Evolutionary conservation across 2,888 invertebrate genomes (phyloP), one percentile per base, ranked within the genome.

Genomic region (Lasius platythorax): DNA sequence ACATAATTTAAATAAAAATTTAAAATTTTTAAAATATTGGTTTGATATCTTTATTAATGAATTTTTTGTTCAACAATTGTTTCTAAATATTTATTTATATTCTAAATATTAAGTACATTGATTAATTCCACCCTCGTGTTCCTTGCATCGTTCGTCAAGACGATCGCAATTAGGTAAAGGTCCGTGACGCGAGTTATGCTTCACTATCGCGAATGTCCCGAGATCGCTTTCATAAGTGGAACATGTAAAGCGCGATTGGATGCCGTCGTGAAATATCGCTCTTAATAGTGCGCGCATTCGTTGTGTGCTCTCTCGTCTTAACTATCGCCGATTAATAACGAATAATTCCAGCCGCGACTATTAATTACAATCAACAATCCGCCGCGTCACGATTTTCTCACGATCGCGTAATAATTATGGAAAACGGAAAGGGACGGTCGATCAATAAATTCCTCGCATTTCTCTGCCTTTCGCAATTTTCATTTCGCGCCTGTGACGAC

Each of bases 371-470:
- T 79, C 58, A 70, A 79, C 61, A 70, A 61, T 23, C 23, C 9
- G 43, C 15, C 28, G 4, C 70, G 4, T 56, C 46, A 61, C 61
- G 46, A 72, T 81, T 81, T 81, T 81, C 79, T 81, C 72, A 81
- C 72, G 61, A 70, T 70, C 72, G 72, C 18, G 61, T 61, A 81
- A 79, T 78, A 58, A 78, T 68, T 18, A 18, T n/a, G 40, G 23
- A 5, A 67, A 78, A 56, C 33, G 40, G 70, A 23, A 68, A 28
- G 28, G 18, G 28, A 68, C 40, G 33, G 76, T 82, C 72, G 66
- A 61, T n/a, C 74, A 68, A 88, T 85, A 85, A 89, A 89, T 89
- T 73, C 82, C 82, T 58, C 76, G 81, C 82, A 76, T 85, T 40
- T 68, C 58, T 67, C 50, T 15, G 58, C 53, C 82, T 75, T 74